phyloP scores from a whole-genome alignment of 2,797 vertebrate genomes.

The Phoebastria nigripes region DNA sequence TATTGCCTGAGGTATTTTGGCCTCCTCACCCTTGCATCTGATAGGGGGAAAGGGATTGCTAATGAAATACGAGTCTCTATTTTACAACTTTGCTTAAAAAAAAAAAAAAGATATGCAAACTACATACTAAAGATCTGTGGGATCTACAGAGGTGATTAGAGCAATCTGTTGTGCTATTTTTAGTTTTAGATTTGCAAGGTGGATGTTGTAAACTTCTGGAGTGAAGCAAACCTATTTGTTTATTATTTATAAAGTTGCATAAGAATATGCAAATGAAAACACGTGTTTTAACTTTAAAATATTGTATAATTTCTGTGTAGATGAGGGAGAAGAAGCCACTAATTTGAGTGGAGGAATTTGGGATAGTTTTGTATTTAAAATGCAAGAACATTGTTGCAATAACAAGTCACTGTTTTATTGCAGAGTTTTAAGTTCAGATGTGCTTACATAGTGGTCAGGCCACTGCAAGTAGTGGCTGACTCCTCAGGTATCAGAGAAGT shows the following conservation, averaged over 20 bases:
- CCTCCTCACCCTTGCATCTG: not conserved
- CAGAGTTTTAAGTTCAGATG: not conserved
- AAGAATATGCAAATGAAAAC: not conserved
- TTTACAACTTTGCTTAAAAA: not conserved
- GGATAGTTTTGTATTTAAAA: not conserved
- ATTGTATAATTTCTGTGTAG: fast-evolving
- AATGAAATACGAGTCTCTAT: not conserved
- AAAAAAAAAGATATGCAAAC: not conserved
- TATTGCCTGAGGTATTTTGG: not conserved
- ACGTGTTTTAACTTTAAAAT: not conserved
- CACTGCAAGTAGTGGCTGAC: not conserved
- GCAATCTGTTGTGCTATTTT: not conserved
- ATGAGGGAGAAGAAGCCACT: not conserved
- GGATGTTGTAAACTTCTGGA: not conserved
- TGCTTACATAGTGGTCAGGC: not conserved
- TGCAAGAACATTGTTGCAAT: not conserved
- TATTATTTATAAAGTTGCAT: not conserved
- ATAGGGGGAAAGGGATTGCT: not conserved
- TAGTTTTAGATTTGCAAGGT: not conserved
- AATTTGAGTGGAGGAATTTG: not conserved
- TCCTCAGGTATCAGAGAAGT: not conserved
- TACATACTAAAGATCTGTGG: not conserved
- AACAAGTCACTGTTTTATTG: not conserved
- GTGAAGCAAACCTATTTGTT: not conserved
- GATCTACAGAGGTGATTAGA: not conserved